A percentile compares a stretch with the other conserved stretches of the same genome.
phyloP scores from a whole-genome alignment of 2,113 vertebrate species.

The Gadus chalcogrammus region DNA sequence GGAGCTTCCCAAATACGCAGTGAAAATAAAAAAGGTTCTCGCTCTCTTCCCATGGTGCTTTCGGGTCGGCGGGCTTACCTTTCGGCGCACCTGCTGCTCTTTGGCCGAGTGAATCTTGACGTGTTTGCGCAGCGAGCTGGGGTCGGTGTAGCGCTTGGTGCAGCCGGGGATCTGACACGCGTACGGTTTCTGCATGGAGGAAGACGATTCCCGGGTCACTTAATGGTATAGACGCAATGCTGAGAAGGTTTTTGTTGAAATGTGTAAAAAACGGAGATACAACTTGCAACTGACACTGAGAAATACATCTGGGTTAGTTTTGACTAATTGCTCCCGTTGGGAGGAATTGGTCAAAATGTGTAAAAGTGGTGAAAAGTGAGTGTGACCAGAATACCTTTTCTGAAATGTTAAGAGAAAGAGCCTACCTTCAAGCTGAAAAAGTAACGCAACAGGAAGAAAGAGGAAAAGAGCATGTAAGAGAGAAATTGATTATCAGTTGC shows the following conservation, averaged over 20 bases:
- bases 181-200: slow-evolving; percentile 86
- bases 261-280: no score
- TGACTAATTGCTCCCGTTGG: neutral
- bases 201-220: neutral
- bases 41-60: neutral
- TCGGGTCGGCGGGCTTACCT: slow-evolving; percentile 77
- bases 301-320: no score
- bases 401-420: slow-evolving; percentile 29
- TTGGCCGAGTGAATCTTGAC: slow-evolving; percentile 97
- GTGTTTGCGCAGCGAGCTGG: slow-evolving; percentile 97
- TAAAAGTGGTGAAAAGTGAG: neutral
- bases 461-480: slow-evolving; percentile 47
- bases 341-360: neutral
- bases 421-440: slow-evolving; percentile 75
- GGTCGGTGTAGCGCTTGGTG: slow-evolving; percentile 97
- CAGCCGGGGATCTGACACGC: slow-evolving; percentile 97
- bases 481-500: slow-evolving; percentile 35
- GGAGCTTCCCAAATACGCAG: neutral
- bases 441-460: slow-evolving; percentile 50
- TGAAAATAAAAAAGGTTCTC: neutral
- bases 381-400: no score
- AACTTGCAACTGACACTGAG: no score
- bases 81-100: slow-evolving; percentile 94
- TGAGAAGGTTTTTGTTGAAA: neutral
- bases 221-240: neutral